phyloP scores from a whole-genome alignment of 2,113 vertebrate genomes.

The Zingel zingel region DNA sequence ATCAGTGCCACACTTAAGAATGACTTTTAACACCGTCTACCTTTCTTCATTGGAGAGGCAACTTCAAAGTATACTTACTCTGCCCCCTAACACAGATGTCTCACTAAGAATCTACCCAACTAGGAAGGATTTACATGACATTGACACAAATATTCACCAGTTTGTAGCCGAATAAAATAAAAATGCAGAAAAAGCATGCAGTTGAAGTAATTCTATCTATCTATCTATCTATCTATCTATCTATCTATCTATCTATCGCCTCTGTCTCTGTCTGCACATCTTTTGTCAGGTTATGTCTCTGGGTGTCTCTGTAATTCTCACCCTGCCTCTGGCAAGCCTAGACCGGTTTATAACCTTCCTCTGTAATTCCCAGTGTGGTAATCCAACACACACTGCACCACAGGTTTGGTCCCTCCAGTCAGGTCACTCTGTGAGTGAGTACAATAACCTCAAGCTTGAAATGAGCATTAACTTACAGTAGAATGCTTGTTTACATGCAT shows the following conservation, averaged over 20 bases:
- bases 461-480: constrained; percentile 1
- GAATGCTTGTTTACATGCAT: not conserved
- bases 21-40: constrained; percentile 74
- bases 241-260: not conserved
- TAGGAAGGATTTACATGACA: constrained; percentile 22
- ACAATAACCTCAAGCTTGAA: constrained; percentile 22
- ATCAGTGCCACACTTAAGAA: constrained; percentile 71
- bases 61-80: constrained; percentile 69
- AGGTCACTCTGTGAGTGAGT: constrained; percentile 45
- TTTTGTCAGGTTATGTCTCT: constrained; percentile 20
- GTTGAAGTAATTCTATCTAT: not conserved
- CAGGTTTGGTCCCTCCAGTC: constrained; percentile 49
- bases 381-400: constrained; percentile 54
- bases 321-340: constrained; percentile 54
- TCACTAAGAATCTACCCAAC: constrained; percentile 19
- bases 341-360: constrained; percentile 46
- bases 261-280: not conserved
- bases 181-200: not conserved
- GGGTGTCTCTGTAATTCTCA: constrained; percentile 29
- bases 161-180: not conserved
- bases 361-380: constrained; percentile 63
- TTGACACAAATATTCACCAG: constrained; percentile 16
- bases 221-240: not conserved
- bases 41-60: constrained; percentile 56
- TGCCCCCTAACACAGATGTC: constrained; percentile 40